These are phyloP conservation scores for Zaprionus nigranus DNA, from an alignment of 1,140 invertebrate species.

Conservation along the genomic window DNA sequence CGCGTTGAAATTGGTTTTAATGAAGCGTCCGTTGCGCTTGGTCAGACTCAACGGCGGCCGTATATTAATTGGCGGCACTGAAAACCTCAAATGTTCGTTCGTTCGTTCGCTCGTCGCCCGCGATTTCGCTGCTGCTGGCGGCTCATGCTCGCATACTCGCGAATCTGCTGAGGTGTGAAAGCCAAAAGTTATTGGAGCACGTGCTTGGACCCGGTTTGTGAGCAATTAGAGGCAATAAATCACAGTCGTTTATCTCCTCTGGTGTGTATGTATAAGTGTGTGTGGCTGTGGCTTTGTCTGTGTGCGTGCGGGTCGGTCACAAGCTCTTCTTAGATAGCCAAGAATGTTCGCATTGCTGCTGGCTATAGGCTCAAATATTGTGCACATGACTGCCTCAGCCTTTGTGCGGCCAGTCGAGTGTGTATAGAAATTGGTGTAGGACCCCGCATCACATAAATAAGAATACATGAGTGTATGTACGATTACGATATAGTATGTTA, in stretches of 20 bases:
- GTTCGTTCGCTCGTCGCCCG: constrained; percentile 1
- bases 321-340: constrained; percentile 32
- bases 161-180: constrained; percentile 71
- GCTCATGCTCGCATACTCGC: constrained; percentile 32
- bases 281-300: not conserved
- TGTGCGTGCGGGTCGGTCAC: constrained; percentile 24
- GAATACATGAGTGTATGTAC: constrained; percentile 6
- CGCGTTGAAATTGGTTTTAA: constrained; percentile 66
- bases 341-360: constrained; percentile 36
- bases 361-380: constrained; percentile 49
- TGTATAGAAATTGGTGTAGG: constrained; percentile 20
- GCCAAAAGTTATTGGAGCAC: constrained; percentile 73
- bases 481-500: not conserved
- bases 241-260: constrained; percentile 62
- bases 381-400: constrained; percentile 37
- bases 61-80: constrained; percentile 68
- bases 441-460: constrained; percentile 2
- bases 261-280: constrained; percentile 8
- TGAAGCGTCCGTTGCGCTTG: constrained; percentile 52
- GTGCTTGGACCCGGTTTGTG: constrained; percentile 57
- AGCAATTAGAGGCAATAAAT: constrained; percentile 78
- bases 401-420: constrained; percentile 30
- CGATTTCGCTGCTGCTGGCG: not conserved
- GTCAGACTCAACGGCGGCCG: constrained; percentile 29
- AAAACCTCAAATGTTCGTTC: constrained; percentile 52